phyloP scores from a whole-genome alignment of 2,113 vertebrate genomes.

The Xerus inauris region DNA sequence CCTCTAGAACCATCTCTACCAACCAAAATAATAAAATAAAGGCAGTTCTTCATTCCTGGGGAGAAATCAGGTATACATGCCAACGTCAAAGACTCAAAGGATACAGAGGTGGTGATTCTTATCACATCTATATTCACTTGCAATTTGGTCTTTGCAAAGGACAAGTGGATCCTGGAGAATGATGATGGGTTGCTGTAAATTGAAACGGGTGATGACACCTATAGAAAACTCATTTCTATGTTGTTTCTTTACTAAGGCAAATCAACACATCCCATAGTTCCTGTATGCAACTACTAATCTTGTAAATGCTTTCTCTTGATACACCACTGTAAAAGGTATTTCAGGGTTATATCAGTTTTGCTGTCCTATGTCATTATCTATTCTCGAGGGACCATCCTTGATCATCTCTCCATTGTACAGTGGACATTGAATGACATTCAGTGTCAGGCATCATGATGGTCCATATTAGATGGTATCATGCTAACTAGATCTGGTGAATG shows the following conservation, averaged over 20 bases:
- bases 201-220: neutral
- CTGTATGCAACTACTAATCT: neutral
- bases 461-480: neutral
- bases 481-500: neutral
- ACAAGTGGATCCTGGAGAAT: neutral
- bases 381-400: neutral
- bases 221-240: neutral
- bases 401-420: neutral
- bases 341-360: neutral
- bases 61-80: neutral
- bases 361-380: neutral
- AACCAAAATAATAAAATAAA: neutral
- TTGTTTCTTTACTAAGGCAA: conserved; percentile 3
- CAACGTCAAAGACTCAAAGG: neutral
- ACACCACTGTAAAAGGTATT: too few relatives aligned
- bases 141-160: neutral
- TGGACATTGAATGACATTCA: neutral
- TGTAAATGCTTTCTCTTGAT: neutral
- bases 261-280: neutral
- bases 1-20: neutral
- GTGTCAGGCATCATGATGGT: neutral
- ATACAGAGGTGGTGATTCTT: neutral
- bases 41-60: neutral
- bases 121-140: neutral
- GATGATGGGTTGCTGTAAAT: neutral